These are phyloP conservation scores for Drosophila borealis DNA, from an alignment of 2,888 invertebrate species.

Conservation along the genomic window DNA sequence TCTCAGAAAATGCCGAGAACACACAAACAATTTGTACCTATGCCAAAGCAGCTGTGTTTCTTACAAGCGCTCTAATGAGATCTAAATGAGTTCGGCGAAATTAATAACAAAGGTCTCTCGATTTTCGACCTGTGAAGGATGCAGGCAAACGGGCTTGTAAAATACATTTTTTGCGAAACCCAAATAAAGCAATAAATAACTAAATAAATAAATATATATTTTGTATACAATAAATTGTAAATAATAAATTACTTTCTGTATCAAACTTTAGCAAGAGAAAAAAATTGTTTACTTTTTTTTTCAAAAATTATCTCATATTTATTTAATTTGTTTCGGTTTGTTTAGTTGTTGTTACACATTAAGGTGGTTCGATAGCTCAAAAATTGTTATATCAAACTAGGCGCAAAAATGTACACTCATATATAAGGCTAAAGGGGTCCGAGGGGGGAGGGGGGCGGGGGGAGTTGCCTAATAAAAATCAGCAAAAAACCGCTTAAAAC, in stretches of 20 bases:
- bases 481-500: constrained; percentile 51
- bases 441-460: constrained; percentile 17
- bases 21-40: background rate
- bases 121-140: background rate
- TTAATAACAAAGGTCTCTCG: background rate
- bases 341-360: constrained; percentile 73
- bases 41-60: background rate
- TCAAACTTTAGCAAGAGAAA: background rate
- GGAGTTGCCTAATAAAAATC: constrained; percentile 25
- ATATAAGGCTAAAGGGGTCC: constrained; percentile 60
- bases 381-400: constrained; percentile 69
- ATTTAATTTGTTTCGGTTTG: constrained; percentile 60
- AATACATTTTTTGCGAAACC: no score
- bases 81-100: background rate
- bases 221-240: no score
- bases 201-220: no score
- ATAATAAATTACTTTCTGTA: no score
- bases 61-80: background rate
- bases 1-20: background rate
- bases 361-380: constrained; percentile 83
- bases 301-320: constrained; percentile 69
- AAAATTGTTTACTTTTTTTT: constrained; percentile 2
- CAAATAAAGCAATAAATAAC: no score
- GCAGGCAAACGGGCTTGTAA: background rate
- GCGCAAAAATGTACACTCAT: constrained; percentile 73